Base-by-base conservation (phyloP, 2,113 vertebrate species). In the Hemibagrus wyckioides region DNA sequence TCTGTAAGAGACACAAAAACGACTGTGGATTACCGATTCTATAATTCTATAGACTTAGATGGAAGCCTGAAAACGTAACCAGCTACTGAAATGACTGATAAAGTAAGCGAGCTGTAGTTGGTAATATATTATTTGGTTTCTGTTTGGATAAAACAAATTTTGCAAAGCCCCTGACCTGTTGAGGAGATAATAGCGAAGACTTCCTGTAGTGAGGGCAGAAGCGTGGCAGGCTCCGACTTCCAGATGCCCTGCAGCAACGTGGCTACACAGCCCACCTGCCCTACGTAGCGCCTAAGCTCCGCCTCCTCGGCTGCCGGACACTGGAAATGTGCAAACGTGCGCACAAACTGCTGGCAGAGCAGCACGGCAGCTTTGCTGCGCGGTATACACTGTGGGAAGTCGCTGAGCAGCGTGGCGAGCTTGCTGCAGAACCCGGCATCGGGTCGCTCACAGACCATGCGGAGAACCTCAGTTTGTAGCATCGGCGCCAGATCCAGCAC, bases 291-390 rank as follows among this genome's bases (percentile, higher is more conserved):
- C 80, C 96, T 95, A 85, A 99, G 94, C 91, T 98, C 97, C 15
- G 93, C 95, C 90, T 99, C 98, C 21, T 96, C 95, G 88, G 91
- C 94, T 83, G 96, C 95, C n/a, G 94, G 90, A 89, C 97, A 99
- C 91, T 97, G 96, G 92, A 99, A 99, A 88, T 97, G 97, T 61
- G 97, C 97, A 77, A 99, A 99, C 33, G 97, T 99, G 33, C 98
- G 96, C 85, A 99, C 98, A 85, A 99, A 95, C 94, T 99, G 98
- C 90, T 99, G 98, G 94, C 98, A 99, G 93, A 99, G 98, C 82
- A 97, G 93, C 87, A 97, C 50, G 0, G 96, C 95, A 0, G 96
- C 89, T 84, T 99, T 98, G 19, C 97, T 97, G 65, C 96, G 96
- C 21, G 98, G 98, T 88, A 98, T 94, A 89, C 98, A 99, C 92